Base-by-base conservation (phyloP, 2,113 vertebrate genomes). In the Corythoichthys intestinalis region DNA sequence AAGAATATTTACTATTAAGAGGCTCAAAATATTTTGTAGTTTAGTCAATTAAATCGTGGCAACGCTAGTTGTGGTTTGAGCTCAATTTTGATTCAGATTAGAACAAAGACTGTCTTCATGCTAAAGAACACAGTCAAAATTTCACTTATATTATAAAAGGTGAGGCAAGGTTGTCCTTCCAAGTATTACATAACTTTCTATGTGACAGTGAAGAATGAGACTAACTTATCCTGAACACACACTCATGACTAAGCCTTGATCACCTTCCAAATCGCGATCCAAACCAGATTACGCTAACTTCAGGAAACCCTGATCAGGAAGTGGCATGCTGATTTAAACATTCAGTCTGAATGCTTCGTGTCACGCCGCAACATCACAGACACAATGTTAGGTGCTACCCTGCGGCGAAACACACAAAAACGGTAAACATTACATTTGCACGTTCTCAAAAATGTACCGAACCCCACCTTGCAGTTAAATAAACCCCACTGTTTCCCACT, bases 391-490 rank as follows among this genome's bases (percentile, higher is more conserved):
- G 38, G 28, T 7, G 66, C 37, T 57, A 69, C 28, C 15, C 41
- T 49, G 38, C 15, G 17, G 28, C 56, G 35, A 48, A 41, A 67
- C 46, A 49, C 66, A 61, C 12, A 47, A 60, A 28, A 59, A 20
- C 7, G 0, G 10, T 35, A 11, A 13, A n/a, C 38, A 3, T 9
- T 39, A 64, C 61, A 53, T 58, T 47, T 50, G 28, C 50, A 41
- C 46, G 41, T 56, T 74, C 50, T 41, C 34, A 58, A 44, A 67
- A 71, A 79, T 46, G 57, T 20, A 60, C 48, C 14, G 48, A 68
- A 80, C 72, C 37, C 57, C 68, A 74, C 44, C 68, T 80, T 66
- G 4, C 50, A 75, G 67, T 74, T 71, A 70, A 80, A 82, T 68
- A 79, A 83, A 76, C 69, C 58, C 61, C 13, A 38, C 56, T 41